Evolutionary conservation across 2,113 vertebrate species (phyloP).

Genomic region (Tachuris rubrigastra): DNA sequence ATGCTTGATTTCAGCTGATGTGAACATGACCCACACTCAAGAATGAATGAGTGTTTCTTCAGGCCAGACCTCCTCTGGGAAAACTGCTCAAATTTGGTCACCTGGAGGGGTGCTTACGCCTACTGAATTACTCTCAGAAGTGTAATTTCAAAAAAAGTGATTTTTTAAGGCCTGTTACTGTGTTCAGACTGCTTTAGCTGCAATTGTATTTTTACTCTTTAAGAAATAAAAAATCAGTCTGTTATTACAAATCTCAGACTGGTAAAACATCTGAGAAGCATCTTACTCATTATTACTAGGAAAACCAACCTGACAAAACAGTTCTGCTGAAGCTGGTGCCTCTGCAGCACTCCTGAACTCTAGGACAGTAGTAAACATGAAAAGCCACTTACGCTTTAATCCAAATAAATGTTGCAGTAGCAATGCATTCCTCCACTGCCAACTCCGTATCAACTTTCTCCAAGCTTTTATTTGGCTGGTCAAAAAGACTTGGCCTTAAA

Average conservation of each 20-base stretch:
- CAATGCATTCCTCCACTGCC: not conserved
- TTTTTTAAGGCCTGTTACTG: not conserved
- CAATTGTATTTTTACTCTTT: not conserved
- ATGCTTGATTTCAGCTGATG: not conserved
- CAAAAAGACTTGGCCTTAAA: not conserved
- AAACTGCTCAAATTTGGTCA: not conserved
- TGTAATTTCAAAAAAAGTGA: not conserved
- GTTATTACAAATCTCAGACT: not conserved
- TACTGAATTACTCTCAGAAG: not conserved
- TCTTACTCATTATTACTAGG: not conserved
- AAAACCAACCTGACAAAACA: not conserved
- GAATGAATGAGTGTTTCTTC: not conserved
- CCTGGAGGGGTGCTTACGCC: not conserved
- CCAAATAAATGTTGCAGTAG: not conserved
- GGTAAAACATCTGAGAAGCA: not conserved
- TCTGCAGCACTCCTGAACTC: not conserved
- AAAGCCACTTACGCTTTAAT: not conserved
- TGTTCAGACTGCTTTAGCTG: not conserved
- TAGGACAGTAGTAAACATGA: not conserved
- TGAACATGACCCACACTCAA: not conserved
- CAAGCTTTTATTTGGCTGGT: not conserved
- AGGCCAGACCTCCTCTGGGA: not conserved
- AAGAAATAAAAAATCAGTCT: not conserved
- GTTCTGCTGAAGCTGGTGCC: not conserved
- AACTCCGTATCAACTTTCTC: not conserved